phyloP scores from a whole-genome alignment of 2,888 invertebrate genomes.

The Pachliopta kotzebuea region DNA sequence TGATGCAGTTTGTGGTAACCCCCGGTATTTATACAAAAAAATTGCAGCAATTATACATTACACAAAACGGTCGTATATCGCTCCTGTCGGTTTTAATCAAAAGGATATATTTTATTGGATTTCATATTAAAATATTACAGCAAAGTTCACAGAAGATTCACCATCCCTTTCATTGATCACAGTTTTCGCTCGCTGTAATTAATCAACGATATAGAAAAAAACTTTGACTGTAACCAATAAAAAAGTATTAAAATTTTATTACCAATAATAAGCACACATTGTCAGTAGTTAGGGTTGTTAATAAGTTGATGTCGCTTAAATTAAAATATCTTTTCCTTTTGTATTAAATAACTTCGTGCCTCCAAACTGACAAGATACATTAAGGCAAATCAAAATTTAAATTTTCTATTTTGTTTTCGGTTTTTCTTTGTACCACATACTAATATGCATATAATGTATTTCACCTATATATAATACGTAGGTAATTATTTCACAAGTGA shows the following conservation, averaged over 20 bases:
- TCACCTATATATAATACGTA: too few species aligned
- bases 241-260: conserved; percentile 15
- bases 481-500: too few species aligned
- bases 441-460: too few species aligned
- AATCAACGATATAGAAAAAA: not conserved
- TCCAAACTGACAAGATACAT: too few species aligned
- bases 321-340: not conserved
- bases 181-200: not conserved
- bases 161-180: conserved; percentile 2
- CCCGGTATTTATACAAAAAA: conserved; percentile 74
- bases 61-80: conserved; percentile 52
- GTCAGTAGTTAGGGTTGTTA: not conserved
- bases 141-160: conserved; percentile 6
- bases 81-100: conserved; percentile 60
- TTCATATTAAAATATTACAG: conserved; percentile 46
- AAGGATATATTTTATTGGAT: conserved; percentile 52
- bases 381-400: too few species aligned
- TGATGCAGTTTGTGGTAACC: conserved; percentile 71
- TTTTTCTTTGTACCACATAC: too few species aligned
- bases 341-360: not conserved
- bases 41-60: conserved; percentile 63
- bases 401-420: too few species aligned
- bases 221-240: conserved; percentile 2
- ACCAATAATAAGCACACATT: not conserved
- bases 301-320: not conserved